Base-by-base conservation (phyloP, 1,140 invertebrate genomes). In the Dinoponera quadriceps region DNA sequence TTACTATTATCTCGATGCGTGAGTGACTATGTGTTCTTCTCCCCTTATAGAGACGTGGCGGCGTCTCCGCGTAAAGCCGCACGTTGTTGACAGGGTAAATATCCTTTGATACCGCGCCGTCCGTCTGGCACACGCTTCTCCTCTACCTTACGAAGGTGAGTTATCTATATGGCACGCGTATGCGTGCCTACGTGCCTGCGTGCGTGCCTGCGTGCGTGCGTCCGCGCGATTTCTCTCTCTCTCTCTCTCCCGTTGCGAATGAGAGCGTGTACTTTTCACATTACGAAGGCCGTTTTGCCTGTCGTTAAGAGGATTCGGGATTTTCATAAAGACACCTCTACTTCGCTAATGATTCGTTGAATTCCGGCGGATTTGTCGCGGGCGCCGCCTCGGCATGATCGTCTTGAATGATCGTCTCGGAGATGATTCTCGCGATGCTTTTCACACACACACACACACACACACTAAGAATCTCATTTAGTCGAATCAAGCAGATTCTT, bases 31-130 rank as follows among this genome's bases (percentile, higher is more conserved):
- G 54, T 83, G 78, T 84, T 44, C 38, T 44, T 88, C 77, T 82
- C 78, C 85, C 82, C 82, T 86, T 88, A 78, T 85, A 89, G 83
- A 89, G 83, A 89, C 86, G 59, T 38, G 48, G 75, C 86, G 85
- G 85, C 84, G 86, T 88, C 82, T 86, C 87, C 81, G 80, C 87
- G 83, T 83, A 87, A 91, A 91, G 84, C 88, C 87, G n/a, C n/a
- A 89, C 85, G 85, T 86, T 92, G 91, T 92, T 92, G 88, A 92
- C 91, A 91, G 81, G 90, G 91, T 83, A 92, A 92, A 92, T 91
- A 92, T 91, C 81, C 91, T 92, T 92, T 92, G 91, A 92, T 92
- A 92, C 75, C 75, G 65, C 77, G 89, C 89, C 91, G 91, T 92
- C 91, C 78, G 90, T 92, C 90, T 91, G 89, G 85, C 86, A 91